These are phyloP conservation scores for Hermaeophaga mercurialis DNA, from an alignment of 2,888 invertebrate genomes.

Conservation along the genomic window DNA sequence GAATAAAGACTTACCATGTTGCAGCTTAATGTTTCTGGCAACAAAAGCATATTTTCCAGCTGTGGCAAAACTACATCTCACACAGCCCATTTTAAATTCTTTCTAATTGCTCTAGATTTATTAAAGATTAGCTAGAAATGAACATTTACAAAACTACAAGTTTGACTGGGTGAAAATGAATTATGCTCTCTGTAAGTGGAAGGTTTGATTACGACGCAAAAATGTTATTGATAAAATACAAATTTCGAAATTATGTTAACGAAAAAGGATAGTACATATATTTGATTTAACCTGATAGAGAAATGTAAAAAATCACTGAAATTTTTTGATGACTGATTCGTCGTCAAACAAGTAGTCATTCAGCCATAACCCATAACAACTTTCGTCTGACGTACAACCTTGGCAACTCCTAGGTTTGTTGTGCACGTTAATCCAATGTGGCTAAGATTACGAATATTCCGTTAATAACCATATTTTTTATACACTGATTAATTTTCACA, in stretches of 20 bases:
- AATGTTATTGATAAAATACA: conserved; percentile 35
- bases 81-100: conserved; percentile 42
- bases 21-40: conserved; percentile 51
- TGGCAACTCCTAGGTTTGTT: conserved; percentile 13
- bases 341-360: conserved; percentile 31
- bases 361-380: conserved; percentile 31
- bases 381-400: conserved; percentile 20
- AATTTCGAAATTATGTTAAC: conserved; percentile 12
- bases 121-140: too few relatives aligned
- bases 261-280: not conserved
- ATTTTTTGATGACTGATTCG: conserved; percentile 39
- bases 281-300: conserved; percentile 14
- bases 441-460: not conserved
- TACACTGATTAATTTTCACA: too few relatives aligned
- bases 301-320: conserved; percentile 36
- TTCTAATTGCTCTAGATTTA: not conserved
- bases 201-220: conserved; percentile 51
- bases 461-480: too few relatives aligned
- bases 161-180: not conserved
- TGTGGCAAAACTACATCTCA: conserved; percentile 55
- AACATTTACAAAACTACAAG: not conserved
- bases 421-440: not conserved
- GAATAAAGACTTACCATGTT: conserved; percentile 51
- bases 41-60: conserved; percentile 56
- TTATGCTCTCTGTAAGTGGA: conserved; percentile 46